Evolutionary conservation across 2,797 vertebrate species (phyloP), one percentile per base, ranked within the genome.

Genomic region (Gallinago stenura): DNA sequence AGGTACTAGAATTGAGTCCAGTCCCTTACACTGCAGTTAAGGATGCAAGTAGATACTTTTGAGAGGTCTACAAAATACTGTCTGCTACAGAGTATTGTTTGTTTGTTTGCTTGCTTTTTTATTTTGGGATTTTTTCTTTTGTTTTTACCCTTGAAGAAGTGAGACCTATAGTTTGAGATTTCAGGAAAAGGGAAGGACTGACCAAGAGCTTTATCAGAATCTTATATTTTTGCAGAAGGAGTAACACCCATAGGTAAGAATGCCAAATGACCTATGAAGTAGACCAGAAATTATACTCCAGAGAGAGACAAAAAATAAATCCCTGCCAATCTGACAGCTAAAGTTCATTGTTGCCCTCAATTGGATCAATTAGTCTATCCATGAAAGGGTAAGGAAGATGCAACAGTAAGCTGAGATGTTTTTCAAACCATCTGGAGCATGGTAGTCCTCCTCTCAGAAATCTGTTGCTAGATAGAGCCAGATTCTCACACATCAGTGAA

Each of bases 401-500:
- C 58, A 87, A 92, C 73, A 82, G 69, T 76, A 58, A 92, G 62
- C 46, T 89, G 88, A 95, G 54, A 58, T 72, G 89, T 92, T 95
- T 95, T 90, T 66, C 35, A 15, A 95, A 33, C 94, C 90, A 84
- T 97, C 90, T 97, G 93, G 83, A 93, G 11, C 66, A 69, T 20
- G 41, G 86, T 91, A 82, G 50, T 96, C 77, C 51, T 95, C 83
- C 77, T 84, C 86, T 92, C 86, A 90, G 90, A 96, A 96, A 92
- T 94, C 92, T 96, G 94, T 93, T 96, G 77, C 70, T 93, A 77
- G 86, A 84, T 92, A 82, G 81, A 95, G 88, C 95, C 90, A 96
- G 86, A 90, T 93, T 94, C 90, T 96, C 83, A 87, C 90, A 92
- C 78, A 90, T 84, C 81, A 79, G 62, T 87, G 93, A 76, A 92